Conservation (phyloP, 2,888 invertebrate species). For the Bellardia pandia region DNA sequence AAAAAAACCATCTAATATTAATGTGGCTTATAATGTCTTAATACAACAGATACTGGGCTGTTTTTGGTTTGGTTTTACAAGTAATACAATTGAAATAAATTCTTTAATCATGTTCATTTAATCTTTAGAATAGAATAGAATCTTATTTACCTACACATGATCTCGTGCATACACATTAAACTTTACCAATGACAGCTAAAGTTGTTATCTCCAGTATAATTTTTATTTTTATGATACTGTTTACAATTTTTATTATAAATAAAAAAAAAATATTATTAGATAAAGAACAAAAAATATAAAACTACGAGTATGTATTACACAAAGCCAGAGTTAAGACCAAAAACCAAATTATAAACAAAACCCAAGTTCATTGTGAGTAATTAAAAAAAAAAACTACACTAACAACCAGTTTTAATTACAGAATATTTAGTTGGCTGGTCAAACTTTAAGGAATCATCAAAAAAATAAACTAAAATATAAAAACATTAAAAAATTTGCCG, state of each 20-base stretch:
- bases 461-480: conserved; percentile 9
- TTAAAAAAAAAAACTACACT: conserved; percentile 60
- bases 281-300: conserved; percentile 36
- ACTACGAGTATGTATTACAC: conserved; percentile 21
- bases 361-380: conserved; percentile 80
- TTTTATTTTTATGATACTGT: conserved; percentile 49
- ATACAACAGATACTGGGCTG: not conserved
- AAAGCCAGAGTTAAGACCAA: conserved; percentile 21
- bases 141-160: not conserved
- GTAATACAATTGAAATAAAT: conserved; percentile 3
- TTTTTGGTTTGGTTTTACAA: not conserved
- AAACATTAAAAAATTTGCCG: conserved; percentile 65
- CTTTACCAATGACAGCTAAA: conserved; percentile 28
- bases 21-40: not conserved
- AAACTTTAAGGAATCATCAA: conserved; percentile 41
- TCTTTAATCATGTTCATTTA: conserved; percentile 9
- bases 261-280: conserved; percentile 34
- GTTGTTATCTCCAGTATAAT: conserved; percentile 42
- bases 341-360: conserved; percentile 52
- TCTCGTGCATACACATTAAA: conserved; percentile 25
- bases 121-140: not conserved
- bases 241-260: conserved; percentile 51
- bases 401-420: conserved; percentile 70
- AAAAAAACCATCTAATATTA: not conserved
- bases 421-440: conserved; percentile 35